Evolutionary conservation across 2,888 invertebrate species (phyloP).

Genomic region (Polyommatus iphigenia): DNA sequence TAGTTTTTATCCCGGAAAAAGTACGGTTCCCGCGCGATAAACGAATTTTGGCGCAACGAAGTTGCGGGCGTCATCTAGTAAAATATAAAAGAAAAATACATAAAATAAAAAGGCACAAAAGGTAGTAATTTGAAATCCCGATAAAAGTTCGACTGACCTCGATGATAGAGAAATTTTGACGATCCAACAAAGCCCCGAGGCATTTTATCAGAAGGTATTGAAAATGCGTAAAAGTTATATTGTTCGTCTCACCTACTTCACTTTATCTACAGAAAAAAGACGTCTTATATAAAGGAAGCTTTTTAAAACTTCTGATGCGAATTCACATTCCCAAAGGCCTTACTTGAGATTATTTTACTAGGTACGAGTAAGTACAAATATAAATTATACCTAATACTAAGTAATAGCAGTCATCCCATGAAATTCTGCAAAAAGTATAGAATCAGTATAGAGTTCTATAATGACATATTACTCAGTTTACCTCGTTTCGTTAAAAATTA

Average conservation of each 20-base stretch:
- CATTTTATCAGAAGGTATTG: constrained; percentile 7
- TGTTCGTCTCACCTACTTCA: background rate
- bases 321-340: background rate
- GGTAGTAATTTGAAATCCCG: background rate
- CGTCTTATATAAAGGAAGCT: background rate
- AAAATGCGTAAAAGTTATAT: constrained; percentile 13
- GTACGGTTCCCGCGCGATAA: too few species aligned
- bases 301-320: background rate
- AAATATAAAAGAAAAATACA: background rate
- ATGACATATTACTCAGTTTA: too few species aligned
- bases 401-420: too few species aligned
- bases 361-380: too few species aligned
- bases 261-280: background rate
- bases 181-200: background rate
- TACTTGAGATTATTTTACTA: too few species aligned
- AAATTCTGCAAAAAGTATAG: too few species aligned
- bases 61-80: too few species aligned
- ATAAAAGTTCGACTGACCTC: constrained; percentile 1
- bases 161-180: constrained; percentile 17
- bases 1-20: too few species aligned
- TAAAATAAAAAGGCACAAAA: background rate
- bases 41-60: too few species aligned
- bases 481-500: too few species aligned
- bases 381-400: too few species aligned
- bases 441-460: too few species aligned